Conservation (phyloP, 2,113 vertebrate species). For the Sinocyclocheilus anophthalmus region DNA sequence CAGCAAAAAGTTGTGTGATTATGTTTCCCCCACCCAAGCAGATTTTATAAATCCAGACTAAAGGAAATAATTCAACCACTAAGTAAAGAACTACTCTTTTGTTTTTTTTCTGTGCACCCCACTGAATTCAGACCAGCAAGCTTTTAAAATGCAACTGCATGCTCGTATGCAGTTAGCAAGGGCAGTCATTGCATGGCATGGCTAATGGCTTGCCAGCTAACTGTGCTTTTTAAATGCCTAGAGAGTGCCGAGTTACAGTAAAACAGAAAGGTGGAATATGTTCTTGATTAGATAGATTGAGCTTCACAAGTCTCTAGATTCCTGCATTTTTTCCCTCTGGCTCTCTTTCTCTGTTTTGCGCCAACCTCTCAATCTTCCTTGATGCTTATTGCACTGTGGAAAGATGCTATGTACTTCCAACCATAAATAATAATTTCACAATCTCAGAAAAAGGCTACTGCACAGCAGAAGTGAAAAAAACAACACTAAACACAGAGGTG, state of each 20-base stretch:
- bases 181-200: not conserved
- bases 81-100: constrained; percentile 55
- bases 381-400: not conserved
- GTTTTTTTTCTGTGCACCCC: constrained; percentile 39
- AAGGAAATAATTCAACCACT: constrained; percentile 58
- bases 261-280: constrained; percentile 16
- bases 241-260: constrained; percentile 35
- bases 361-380: not conserved
- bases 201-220: constrained; percentile 12
- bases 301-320: constrained; percentile 24
- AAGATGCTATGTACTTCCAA: not conserved
- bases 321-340: not conserved
- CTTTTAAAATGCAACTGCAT: constrained; percentile 18
- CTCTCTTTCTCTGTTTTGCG: not conserved
- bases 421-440: constrained; percentile 35
- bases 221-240: constrained; percentile 36
- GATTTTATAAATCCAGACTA: constrained; percentile 68
- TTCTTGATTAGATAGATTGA: constrained; percentile 33
- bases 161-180: too few relatives aligned
- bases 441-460: constrained; percentile 3
- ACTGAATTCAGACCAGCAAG: constrained; percentile 29
- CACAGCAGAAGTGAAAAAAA: not conserved
- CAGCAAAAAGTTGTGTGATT: constrained; percentile 47
- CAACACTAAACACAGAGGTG: not conserved
- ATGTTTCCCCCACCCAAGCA: constrained; percentile 69